Percentiles rank a stretch among this genome's conserved stretches.
These are phyloP conservation scores for Moxostoma hubbsi DNA, from an alignment of 2,797 vertebrate species.

Conservation along the genomic window DNA sequence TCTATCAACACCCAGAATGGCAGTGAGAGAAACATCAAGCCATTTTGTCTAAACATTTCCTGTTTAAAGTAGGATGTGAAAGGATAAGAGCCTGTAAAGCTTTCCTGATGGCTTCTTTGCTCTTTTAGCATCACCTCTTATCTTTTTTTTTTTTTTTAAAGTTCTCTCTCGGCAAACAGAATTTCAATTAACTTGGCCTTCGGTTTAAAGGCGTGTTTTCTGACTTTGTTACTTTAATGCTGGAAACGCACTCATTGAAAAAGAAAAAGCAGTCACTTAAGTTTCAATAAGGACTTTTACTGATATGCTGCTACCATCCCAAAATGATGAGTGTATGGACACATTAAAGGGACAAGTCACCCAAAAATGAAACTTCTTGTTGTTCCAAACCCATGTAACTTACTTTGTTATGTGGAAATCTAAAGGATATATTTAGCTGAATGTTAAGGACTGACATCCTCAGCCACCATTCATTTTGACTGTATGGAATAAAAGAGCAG, in stretches of 20 bases:
- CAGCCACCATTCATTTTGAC: too few relatives aligned
- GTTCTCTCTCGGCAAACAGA: slow-evolving; percentile 22
- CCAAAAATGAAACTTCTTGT: neutral
- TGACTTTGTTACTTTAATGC: slow-evolving; percentile 6
- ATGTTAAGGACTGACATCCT: too few relatives aligned
- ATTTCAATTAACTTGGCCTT: slow-evolving; percentile 32
- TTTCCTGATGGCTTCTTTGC: slow-evolving; percentile 43
- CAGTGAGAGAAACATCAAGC: slow-evolving; percentile 23
- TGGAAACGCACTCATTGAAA: neutral
- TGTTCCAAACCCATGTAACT: too few relatives aligned
- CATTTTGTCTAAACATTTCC: slow-evolving; percentile 40
- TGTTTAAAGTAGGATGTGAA: slow-evolving; percentile 44
- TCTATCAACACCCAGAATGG: slow-evolving; percentile 33
- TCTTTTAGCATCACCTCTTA: slow-evolving; percentile 23
- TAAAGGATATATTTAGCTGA: too few relatives aligned
- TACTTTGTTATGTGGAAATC: too few relatives aligned
- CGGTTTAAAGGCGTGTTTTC: slow-evolving; percentile 16
- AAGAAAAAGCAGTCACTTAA: neutral
- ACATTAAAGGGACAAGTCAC: neutral
- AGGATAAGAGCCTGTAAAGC: slow-evolving; percentile 39
- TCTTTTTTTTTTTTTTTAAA: neutral
- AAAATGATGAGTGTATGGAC: too few relatives aligned
- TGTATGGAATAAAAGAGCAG: too few relatives aligned
- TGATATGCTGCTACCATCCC: neutral
- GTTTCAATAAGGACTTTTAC: neutral